Evolutionary conservation across 2,888 invertebrate species (phyloP).

Genomic region (Pollenia griseotomentosa): DNA sequence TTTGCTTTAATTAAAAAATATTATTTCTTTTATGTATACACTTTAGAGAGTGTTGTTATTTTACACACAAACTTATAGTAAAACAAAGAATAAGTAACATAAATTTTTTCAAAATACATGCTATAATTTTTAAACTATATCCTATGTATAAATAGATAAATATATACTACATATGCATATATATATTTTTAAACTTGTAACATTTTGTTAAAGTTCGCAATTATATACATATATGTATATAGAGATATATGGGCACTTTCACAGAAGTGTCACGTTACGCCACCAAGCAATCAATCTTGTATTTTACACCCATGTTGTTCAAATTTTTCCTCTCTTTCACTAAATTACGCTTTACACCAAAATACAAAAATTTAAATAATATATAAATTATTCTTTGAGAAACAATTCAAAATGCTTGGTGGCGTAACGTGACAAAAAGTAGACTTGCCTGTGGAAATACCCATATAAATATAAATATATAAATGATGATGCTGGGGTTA

Average conservation of each 20-base stretch:
- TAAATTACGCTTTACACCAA: too few species aligned
- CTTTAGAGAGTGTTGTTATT: conserved; percentile 37
- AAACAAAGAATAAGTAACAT: conserved; percentile 59
- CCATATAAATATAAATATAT: background rate
- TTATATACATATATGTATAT: background rate
- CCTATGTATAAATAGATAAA: conserved; percentile 48
- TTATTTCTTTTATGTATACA: conserved; percentile 40
- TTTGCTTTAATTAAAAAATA: conserved; percentile 57
- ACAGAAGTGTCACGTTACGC: too few species aligned
- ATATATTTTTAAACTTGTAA: conserved; percentile 34
- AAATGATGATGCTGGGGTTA: conserved; percentile 13
- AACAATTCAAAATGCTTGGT: too few species aligned
- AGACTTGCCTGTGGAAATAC: too few species aligned
- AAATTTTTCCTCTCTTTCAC: too few species aligned
- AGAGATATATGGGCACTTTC: too few species aligned
- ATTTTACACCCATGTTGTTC: too few species aligned
- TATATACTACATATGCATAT: conserved; percentile 49
- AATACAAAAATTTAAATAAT: too few species aligned
- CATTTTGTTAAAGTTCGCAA: conserved; percentile 30
- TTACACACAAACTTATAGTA: conserved; percentile 63
- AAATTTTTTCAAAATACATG: conserved; percentile 39
- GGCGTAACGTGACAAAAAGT: too few species aligned
- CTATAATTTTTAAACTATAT: conserved; percentile 54
- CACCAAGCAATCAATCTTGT: too few species aligned
- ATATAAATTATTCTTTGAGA: too few species aligned